phyloP scores from a whole-genome alignment of 2,888 invertebrate genomes.

The Trachelus troglodyta region DNA sequence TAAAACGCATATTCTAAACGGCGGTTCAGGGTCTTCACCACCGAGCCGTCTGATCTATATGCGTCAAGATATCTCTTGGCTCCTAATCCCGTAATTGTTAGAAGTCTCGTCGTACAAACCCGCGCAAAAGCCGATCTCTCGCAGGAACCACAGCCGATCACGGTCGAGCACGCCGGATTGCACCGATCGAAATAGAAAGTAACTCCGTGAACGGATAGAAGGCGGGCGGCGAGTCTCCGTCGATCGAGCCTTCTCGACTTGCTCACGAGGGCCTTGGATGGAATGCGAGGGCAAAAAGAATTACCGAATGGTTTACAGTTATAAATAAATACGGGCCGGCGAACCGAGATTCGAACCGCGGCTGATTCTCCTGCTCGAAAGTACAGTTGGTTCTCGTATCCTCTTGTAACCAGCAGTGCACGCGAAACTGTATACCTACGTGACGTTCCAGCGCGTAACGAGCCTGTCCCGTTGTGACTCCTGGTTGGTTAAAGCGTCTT shows the following conservation, averaged over 20 bases:
- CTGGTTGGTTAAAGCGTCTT: background rate
- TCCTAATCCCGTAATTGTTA: background rate
- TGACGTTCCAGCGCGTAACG: background rate
- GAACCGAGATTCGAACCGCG: conserved; percentile 20
- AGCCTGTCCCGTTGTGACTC: background rate
- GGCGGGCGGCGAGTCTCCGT: conserved; percentile 24
- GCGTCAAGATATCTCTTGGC: background rate
- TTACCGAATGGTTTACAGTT: conserved; percentile 44
- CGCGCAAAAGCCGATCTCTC: background rate
- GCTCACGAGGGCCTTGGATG: conserved; percentile 51
- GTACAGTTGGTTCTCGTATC: background rate
- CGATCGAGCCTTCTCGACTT: conserved; percentile 32
- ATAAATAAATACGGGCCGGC: conserved; percentile 42
- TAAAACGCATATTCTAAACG: background rate
- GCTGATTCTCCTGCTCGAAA: background rate
- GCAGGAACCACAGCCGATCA: conserved; percentile 2
- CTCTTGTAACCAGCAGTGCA: background rate
- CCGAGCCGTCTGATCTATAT: background rate
- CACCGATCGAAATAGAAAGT: conserved; percentile 51
- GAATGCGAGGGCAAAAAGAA: conserved; percentile 54
- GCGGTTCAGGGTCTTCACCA: background rate
- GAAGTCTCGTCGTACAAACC: background rate
- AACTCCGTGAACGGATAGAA: conserved; percentile 18
- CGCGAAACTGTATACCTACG: background rate
- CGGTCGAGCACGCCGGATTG: conserved; percentile 34